Evolutionary conservation across 2,888 invertebrate genomes (phyloP).

Genomic region (Alloplasta piceator): DNA sequence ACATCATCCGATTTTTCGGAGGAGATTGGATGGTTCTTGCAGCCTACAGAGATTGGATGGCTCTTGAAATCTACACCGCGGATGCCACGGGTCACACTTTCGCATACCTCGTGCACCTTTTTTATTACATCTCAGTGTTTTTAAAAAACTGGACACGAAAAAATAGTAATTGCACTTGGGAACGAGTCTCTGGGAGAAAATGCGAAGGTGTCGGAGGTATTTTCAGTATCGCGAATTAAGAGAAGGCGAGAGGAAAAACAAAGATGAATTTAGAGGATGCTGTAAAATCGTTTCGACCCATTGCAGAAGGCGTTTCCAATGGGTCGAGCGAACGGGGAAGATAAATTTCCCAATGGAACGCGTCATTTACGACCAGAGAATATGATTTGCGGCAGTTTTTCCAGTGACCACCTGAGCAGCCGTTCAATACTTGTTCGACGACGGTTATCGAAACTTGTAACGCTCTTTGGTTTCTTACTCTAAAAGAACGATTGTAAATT

Average conservation of each 20-base stretch:
- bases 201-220: neutral
- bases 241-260: neutral
- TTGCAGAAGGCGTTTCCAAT: neutral
- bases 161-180: no score
- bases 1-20: constrained; percentile 51
- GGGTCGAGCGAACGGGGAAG: constrained; percentile 18
- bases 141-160: no score
- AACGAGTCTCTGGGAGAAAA: no score
- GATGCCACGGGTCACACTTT: constrained; percentile 53
- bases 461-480: no score
- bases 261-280: neutral
- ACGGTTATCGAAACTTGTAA: neutral
- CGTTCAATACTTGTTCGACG: neutral
- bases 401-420: neutral
- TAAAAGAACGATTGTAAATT: neutral
- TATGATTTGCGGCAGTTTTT: constrained; percentile 63
- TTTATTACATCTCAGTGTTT: no score
- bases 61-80: constrained; percentile 30
- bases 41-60: constrained; percentile 49
- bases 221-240: neutral
- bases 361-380: constrained; percentile 59
- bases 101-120: constrained; percentile 24
- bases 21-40: constrained; percentile 48
- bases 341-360: constrained; percentile 60
- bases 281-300: neutral